Evolutionary conservation across 2,113 vertebrate genomes (phyloP).

Genomic region (Mesocricetus auratus): DNA sequence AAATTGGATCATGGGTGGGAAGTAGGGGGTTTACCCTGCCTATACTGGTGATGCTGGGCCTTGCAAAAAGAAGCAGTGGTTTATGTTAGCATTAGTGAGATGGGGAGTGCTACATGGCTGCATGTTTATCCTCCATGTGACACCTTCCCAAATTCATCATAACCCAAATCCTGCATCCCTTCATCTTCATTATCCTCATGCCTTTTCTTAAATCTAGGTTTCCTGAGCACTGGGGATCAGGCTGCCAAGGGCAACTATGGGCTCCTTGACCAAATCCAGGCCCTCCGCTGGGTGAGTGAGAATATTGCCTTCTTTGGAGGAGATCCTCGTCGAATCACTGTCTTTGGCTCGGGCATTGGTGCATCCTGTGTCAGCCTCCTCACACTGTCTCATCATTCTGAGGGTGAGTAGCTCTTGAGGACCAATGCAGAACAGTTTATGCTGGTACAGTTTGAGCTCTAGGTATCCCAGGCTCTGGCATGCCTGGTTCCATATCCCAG

Average conservation of each 20-base stretch:
- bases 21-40: neutral
- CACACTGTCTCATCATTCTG: slow-evolving; percentile 98
- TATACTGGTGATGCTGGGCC: neutral
- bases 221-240: slow-evolving; percentile 99
- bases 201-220: slow-evolving; percentile 88
- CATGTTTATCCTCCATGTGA: neutral
- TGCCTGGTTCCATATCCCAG: neutral
- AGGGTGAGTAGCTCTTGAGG: slow-evolving; percentile 90
- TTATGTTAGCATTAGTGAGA: neutral
- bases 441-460: neutral
- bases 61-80: slow-evolving; percentile 18
- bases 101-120: neutral
- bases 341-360: slow-evolving; percentile 98
- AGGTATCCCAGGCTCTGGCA: neutral
- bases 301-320: slow-evolving; percentile 99
- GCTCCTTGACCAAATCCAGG: slow-evolving; percentile 99
- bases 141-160: neutral
- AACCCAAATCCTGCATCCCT: neutral
- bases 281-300: slow-evolving; percentile 98
- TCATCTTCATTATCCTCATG: slow-evolving; percentile 56
- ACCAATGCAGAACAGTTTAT: neutral
- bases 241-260: slow-evolving; percentile 99
- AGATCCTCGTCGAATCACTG: slow-evolving; percentile 97
- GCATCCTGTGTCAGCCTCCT: slow-evolving; percentile 99
- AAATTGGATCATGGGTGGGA: neutral